Evolutionary conservation across 2,113 vertebrate genomes (phyloP), one percentile per base, ranked within the genome.

Genomic region (Telmatochromis brichardi): DNA sequence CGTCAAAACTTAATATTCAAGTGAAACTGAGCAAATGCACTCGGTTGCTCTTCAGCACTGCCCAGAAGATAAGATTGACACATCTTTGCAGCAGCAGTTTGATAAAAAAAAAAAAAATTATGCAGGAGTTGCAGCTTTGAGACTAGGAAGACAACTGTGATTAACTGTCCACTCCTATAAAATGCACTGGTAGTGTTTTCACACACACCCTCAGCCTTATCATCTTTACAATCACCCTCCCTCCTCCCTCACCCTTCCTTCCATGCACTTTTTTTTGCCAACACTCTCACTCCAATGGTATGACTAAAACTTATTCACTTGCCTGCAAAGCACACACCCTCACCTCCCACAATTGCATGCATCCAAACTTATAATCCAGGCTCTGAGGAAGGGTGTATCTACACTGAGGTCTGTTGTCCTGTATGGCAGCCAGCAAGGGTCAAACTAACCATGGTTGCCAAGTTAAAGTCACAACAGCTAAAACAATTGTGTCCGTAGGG

Each of bases 371-470:
- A 80, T 80, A 78, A 85, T 71, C 50, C 15, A 15, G 35, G 83
- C 53, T 87, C 12, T 13, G 26, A 91, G 92, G 93, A 90, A 92
- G 84, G 90, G 86, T 51, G 89, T 82, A 82, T 88, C 73, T 79
- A 9, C 2, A 26, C 19, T 80, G 45, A 76, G 54, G 73, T 81
- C 51, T 80, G 83, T 47, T 63, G 68, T 54, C 51, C 7, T 45
- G 51, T 47, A 33, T 35, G 53, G 37, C 58, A 28, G 53, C 45
- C 65, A 54, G 28, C 3, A 50, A 42, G 65, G 81, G 86, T 91
- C 91, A 87, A 82, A 53, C 15, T 80, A 79, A 83, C 86, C 88
- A 63, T 45, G 45, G 81, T 87, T 87, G 88, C 89, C 31, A 40
- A 73, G 80, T 88, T 87, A 82, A 87, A 90, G 86, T 82, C 88